A percentile compares a stretch with the other conserved stretches of the same genome.
Evolutionary conservation across 1,140 invertebrate genomes (phyloP).

Genomic region (Octopus sinensis): DNA sequence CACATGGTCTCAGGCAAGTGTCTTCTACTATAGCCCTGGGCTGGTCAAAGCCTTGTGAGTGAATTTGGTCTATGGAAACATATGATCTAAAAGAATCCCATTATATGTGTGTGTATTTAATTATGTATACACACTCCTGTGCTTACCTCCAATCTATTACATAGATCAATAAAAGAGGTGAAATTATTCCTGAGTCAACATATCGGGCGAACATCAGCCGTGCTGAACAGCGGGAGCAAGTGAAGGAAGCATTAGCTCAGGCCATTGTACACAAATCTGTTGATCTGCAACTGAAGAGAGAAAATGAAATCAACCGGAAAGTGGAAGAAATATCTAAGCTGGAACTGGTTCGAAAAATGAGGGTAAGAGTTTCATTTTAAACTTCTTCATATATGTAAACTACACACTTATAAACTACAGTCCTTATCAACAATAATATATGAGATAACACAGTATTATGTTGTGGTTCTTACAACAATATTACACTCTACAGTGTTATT

Average conservation of each 20-base stretch:
- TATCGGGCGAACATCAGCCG: constrained; percentile 53
- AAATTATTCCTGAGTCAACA: constrained; percentile 51
- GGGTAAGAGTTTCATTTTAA: constrained; percentile 35
- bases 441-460: no score
- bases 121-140: background rate
- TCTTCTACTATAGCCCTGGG: background rate
- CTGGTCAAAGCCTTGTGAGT: background rate
- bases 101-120: background rate
- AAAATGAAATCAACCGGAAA: constrained; percentile 51
- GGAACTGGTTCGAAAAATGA: constrained; percentile 51
- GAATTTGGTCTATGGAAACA: background rate
- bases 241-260: constrained; percentile 54
- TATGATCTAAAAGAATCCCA: background rate
- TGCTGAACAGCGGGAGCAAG: constrained; percentile 53
- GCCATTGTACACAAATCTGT: constrained; percentile 56
- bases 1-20: background rate
- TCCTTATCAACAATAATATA: no score
- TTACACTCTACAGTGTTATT: no score
- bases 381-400: no score
- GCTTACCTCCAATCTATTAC: background rate
- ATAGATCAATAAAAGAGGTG: constrained; percentile 48
- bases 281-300: constrained; percentile 51
- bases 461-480: no score
- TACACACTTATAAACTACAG: no score
- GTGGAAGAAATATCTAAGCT: constrained; percentile 56